Percentiles rank a stretch among this genome's conserved stretches.
Conservation (phyloP, 2,797 vertebrate genomes). For the Dallia pectoralis region DNA sequence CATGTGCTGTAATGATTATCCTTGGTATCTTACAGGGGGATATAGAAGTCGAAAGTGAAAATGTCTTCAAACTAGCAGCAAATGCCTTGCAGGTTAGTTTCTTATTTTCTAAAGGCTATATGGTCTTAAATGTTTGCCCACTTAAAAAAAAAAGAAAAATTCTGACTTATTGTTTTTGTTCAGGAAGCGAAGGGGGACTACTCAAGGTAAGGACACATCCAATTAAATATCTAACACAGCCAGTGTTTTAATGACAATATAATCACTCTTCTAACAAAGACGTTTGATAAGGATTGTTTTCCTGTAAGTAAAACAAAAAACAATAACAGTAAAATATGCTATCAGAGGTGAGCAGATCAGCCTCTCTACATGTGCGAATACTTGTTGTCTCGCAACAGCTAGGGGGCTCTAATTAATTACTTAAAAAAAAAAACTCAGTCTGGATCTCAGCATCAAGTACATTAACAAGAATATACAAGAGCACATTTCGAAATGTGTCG, state of each 20-base stretch:
- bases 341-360: too few species aligned
- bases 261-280: conserved; percentile 21
- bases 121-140: background rate
- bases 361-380: too few species aligned
- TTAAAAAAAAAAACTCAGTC: too few species aligned
- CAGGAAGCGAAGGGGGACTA: conserved; percentile 97
- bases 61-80: conserved; percentile 92
- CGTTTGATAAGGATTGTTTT: conserved; percentile 56
- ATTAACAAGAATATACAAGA: too few species aligned
- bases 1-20: conserved; percentile 7
- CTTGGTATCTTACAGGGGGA: conserved; percentile 77
- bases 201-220: conserved; percentile 69
- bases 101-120: conserved; percentile 2
- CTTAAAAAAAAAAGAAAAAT: conserved; percentile 20
- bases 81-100: conserved; percentile 88
- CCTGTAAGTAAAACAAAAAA: conserved; percentile 33
- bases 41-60: conserved; percentile 94
- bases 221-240: conserved; percentile 37
- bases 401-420: too few species aligned
- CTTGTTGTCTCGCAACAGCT: too few species aligned
- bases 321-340: conserved; percentile 56
- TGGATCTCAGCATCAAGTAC: too few species aligned
- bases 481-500: too few species aligned
- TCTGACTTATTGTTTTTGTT: conserved; percentile 35
- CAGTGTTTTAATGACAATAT: background rate